Evolutionary conservation across 2,797 vertebrate species (phyloP), one percentile per base, ranked within the genome.

Genomic region (Amblyopsis hoosieri): DNA sequence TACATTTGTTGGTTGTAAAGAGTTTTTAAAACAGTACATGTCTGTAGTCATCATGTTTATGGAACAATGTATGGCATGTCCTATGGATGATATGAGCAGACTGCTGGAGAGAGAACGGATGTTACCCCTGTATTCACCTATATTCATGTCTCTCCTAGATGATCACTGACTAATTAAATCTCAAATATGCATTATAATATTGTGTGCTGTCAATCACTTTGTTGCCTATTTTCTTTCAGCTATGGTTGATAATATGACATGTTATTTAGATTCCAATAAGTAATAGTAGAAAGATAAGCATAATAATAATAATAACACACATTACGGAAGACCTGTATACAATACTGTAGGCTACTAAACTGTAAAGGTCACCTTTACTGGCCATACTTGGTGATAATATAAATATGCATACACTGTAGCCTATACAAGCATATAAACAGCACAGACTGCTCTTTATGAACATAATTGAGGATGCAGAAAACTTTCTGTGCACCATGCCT

Each of bases 81-180:
- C 62, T 74, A 62, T 83, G 85, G 86, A 90, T 72, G 89, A 91
- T 60, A 71, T 79, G 79, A 73, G 85, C 82, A 60, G 67, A 79
- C 80, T 75, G 57, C 69, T 64, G 66, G 64, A 70, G 51, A 68
- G n/a, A 71, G 23, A 72, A 76, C 83, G 71, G 72, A 5, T 80
- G 67, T 78, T 62, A 33, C 31, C 15, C 60, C 55, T 63, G 61
- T 64, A 68, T 71, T 77, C 64, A 72, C 60, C 55, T 63, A 60
- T 64, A 68, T 71, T 77, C 64, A 72, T 9, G 74, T 56, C 69
- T 54, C 57, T 58, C 58, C 31, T 45, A 6, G 47, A 49, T 81
- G 67, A 73, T 65, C 65, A 75, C 76, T 57, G 29, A 72, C 23
- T 63, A 90, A 91, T 89, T 90, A 33, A 42, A 53, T 29, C 58